phyloP scores from a whole-genome alignment of 2,797 vertebrate genomes.

The Sandelia bainsii region DNA sequence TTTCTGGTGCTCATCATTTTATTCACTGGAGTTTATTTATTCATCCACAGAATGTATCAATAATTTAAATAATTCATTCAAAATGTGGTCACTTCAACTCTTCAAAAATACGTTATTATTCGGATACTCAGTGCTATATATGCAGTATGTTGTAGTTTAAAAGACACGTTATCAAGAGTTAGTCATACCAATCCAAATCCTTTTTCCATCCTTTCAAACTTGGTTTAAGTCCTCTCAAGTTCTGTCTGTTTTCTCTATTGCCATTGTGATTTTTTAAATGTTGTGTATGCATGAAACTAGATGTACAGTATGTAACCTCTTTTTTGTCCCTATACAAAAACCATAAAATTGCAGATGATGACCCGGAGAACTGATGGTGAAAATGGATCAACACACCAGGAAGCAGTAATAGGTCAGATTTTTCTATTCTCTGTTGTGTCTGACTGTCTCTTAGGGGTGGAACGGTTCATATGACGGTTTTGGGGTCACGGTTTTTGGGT shows the following conservation, averaged over 20 bases:
- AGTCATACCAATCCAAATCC: neutral
- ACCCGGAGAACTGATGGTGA: conserved; percentile 83
- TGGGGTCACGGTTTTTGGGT: too few species aligned
- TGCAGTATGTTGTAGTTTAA: too few species aligned
- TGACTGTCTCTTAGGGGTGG: too few species aligned
- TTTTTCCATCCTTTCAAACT: too few species aligned
- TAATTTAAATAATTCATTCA: conserved; percentile 6
- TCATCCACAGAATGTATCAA: conserved; percentile 11
- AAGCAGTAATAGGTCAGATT: conserved; percentile 86
- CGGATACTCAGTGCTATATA: too few species aligned
- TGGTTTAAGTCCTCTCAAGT: too few species aligned
- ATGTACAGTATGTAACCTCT: neutral
- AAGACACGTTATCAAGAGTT: neutral
- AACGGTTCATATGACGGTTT: too few species aligned
- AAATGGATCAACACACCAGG: conserved; percentile 86
- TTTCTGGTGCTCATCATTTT: conserved; percentile 9
- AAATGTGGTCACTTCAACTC: neutral
- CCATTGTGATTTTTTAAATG: too few species aligned
- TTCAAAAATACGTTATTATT: neutral
- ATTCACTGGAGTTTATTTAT: conserved; percentile 6
- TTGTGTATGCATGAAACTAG: neutral
- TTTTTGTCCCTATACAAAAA: conserved; percentile 20
- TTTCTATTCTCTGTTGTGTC: conserved; percentile 12
- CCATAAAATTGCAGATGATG: conserved; percentile 77
- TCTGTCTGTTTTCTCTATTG: neutral